Evolutionary conservation across 2,888 invertebrate genomes (phyloP), one percentile per base, ranked within the genome.

Genomic region (Protonemura montana): DNA sequence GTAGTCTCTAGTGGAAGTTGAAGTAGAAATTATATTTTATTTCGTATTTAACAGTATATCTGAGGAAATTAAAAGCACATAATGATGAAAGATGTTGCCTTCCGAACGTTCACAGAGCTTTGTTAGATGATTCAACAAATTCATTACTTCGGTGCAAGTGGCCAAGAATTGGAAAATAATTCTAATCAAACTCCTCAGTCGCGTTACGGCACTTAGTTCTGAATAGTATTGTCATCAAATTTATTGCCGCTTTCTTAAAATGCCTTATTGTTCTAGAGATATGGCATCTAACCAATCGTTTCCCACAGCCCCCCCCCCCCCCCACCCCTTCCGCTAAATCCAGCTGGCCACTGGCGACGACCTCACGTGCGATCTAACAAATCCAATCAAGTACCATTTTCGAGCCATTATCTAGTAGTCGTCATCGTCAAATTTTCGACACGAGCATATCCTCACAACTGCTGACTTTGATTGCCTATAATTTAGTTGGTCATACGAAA

Each of bases 401-500:
- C 25, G 35, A 35, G 82, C 82, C 82, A 83, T 83, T 83, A 83
- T 26, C 82, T 41, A 21, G 1, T 41, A 30, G 82, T 42, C 59
- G 21, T 59, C 81, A 30, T 78, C 28, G 10, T 29, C 28, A 81
- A 29, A 81, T 81, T 29, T 27, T 29, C 28, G 29, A 81, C 81
- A 81, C 81, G 81, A 27, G 26, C 82, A 35, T 42, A 41, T 26
- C 35, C 26, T 83, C 30, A 83, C 82, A 83, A 42, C 82, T 35
- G 26, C 59, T 59, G 82, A 83, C 82, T 26, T 83, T 83, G 82
- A 83, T 83, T 83, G 82, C 82, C 82, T n/a, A 83, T 83, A 83
- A 83, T 83, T 83, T 83, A 35, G 82, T 83, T 83, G 82, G 82
- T 83, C 82, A 83, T 42, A 83, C 41, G 82, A 41, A n/a, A 83